phyloP scores from a whole-genome alignment of 2,888 invertebrate genomes.

The Cyclophora punctaria region DNA sequence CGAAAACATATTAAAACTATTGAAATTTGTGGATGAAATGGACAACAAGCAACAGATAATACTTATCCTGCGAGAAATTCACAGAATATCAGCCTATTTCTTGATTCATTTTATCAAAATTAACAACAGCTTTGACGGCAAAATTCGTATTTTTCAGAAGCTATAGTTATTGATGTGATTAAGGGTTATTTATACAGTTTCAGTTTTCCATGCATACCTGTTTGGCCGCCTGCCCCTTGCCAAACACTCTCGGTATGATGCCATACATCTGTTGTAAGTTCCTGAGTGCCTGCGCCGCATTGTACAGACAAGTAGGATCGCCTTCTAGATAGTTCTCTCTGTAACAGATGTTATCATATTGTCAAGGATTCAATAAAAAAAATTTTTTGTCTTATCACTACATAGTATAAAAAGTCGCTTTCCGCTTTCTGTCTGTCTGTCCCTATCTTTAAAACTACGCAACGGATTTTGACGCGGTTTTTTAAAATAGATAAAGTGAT shows the following conservation, averaged over 20 bases:
- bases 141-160: background rate
- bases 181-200: too few relatives aligned
- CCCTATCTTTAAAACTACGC: too few relatives aligned
- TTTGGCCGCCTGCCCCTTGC: constrained; percentile 91
- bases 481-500: too few relatives aligned
- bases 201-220: constrained; percentile 53
- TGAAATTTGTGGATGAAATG: background rate
- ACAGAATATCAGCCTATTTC: background rate
- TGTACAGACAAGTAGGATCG: constrained; percentile 90
- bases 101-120: background rate
- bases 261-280: constrained; percentile 92
- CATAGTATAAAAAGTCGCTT: too few relatives aligned
- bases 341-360: constrained; percentile 15
- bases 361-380: too few relatives aligned
- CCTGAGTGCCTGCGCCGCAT: constrained; percentile 90
- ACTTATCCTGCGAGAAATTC: background rate
- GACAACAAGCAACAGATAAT: background rate
- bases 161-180: background rate
- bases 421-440: too few relatives aligned
- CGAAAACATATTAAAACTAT: background rate
- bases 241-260: constrained; percentile 90
- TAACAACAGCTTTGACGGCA: background rate
- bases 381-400: too few relatives aligned
- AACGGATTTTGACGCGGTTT: too few relatives aligned
- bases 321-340: constrained; percentile 91